A percentile compares a stretch with the other conserved stretches of the same genome.
phyloP scores from a whole-genome alignment of 2,888 invertebrate species.

The Nymphalis c-album region DNA sequence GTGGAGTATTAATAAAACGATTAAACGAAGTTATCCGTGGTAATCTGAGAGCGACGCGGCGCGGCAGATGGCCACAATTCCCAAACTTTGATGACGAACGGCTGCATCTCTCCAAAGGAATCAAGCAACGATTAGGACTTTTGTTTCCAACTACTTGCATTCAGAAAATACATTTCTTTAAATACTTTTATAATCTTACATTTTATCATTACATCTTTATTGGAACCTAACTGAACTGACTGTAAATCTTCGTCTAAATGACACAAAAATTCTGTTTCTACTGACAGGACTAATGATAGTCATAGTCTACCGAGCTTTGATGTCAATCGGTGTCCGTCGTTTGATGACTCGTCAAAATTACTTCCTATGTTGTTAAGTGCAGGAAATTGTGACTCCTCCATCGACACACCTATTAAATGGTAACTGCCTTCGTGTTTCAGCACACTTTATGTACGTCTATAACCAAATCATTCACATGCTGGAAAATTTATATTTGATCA shows the following conservation, averaged over 20 bases:
- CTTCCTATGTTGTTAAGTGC: slow-evolving; percentile 80
- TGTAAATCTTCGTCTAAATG: not conserved
- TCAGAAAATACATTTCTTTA: slow-evolving; percentile 11
- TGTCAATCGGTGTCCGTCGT: slow-evolving; percentile 72
- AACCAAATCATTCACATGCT: slow-evolving; percentile 19
- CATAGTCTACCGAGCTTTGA: slow-evolving; percentile 54
- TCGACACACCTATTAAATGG: slow-evolving; percentile 71
- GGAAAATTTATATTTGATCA: not conserved
- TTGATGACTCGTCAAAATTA: slow-evolving; percentile 80
- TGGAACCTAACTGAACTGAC: not conserved
- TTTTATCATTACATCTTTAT: not conserved
- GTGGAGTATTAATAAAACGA: slow-evolving; percentile 81
- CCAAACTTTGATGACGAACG: slow-evolving; percentile 78
- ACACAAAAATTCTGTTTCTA: not conserved
- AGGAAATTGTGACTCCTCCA: slow-evolving; percentile 80
- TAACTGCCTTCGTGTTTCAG: slow-evolving; percentile 55
- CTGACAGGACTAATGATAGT: slow-evolving; percentile 58
- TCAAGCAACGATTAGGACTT: slow-evolving; percentile 71
- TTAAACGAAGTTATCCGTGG: slow-evolving; percentile 78
- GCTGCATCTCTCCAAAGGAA: slow-evolving; percentile 60
- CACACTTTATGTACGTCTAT: slow-evolving; percentile 16
- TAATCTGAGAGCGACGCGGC: slow-evolving; percentile 76
- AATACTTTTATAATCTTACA: not conserved
- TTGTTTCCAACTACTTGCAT: slow-evolving; percentile 61
- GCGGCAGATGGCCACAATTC: slow-evolving; percentile 79